Evolutionary conservation across 2,113 vertebrate genomes (phyloP).

Genomic region (Synodontis membranacea): DNA sequence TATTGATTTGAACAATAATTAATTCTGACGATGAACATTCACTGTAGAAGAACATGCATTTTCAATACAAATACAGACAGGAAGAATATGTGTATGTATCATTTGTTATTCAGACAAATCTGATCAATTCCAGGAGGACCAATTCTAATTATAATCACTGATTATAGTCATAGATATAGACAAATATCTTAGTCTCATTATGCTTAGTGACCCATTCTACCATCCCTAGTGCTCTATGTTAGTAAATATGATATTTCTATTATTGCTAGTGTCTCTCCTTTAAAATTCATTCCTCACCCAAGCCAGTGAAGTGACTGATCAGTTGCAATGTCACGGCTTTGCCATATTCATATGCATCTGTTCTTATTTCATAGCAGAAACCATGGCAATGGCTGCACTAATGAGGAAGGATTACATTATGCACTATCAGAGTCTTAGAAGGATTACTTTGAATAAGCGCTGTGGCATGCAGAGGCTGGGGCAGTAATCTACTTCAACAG

Average conservation of each 20-base stretch:
- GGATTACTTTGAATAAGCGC: conserved; percentile 54
- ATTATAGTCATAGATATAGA: not conserved
- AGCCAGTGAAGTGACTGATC: conserved; percentile 47
- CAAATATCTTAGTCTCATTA: not conserved
- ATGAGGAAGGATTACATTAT: conserved; percentile 59
- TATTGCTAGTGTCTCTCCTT: conserved; percentile 20
- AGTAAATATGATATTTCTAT: conserved; percentile 27
- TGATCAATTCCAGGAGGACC: not conserved
- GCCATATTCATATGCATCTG: conserved; percentile 50
- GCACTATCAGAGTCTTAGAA: conserved; percentile 54
- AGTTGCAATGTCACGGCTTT: conserved; percentile 49
- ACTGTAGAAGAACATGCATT: not conserved
- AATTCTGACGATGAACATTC: not conserved
- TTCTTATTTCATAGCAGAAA: conserved; percentile 52
- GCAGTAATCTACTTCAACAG: conserved; percentile 54
- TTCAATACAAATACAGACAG: not conserved
- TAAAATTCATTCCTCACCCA: conserved; percentile 10
- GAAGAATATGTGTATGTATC: not conserved
- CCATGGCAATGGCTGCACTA: conserved; percentile 44
- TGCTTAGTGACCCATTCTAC: not conserved
- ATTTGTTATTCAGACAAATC: not conserved
- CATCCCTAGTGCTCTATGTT: not conserved
- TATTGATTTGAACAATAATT: not conserved
- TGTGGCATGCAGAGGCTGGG: conserved; percentile 46
- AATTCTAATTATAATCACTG: not conserved